Evolutionary conservation across 2,888 invertebrate species (phyloP), one percentile per base, ranked within the genome.

Genomic region (Drosophila gaucha): DNA sequence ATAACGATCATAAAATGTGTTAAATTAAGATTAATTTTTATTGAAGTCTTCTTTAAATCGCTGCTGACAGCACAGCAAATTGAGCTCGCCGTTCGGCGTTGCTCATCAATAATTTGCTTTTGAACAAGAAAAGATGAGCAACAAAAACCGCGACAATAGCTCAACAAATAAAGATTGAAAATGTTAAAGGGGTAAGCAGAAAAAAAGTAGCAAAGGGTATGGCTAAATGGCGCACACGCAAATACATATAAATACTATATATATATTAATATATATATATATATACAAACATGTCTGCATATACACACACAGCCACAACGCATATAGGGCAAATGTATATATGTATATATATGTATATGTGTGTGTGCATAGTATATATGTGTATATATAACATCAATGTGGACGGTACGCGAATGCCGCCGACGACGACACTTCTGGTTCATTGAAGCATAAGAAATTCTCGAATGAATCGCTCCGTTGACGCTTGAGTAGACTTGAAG

Each of bases 401-500:
- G 67, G 49, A 62, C 67, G 44, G 54, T 49, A 22, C 75, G 66
- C 54, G 63, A 54, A 59, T 66, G 63, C 51, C 66, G 73, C 55
- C 74, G 72, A 68, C 65, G 83, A 72, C 78, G 57, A 86, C 84
- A 86, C 86, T 84, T 86, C 84, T 84, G 86, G 86, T 82, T 84
- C 84, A 84, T 58, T 84, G 84, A 84, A 84, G 84, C 84, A 86
- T 84, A 79, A 86, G 84, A 86, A 84, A 86, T 84, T 84, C 82
- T 84, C 86, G 84, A 84, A 84, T 86, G 86, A 84, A 86, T 84
- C 86, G 86, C 79, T 86, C 64, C 74, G 79, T 84, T 84, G 84
- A 84, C 84, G 84, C 84, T 84, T 84, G 84, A 84, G 85, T 84
- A 86, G 84, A 86, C 86, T 84, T 86, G 79, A 84, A 84, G 84